Base-by-base conservation (phyloP, 2,113 vertebrate species). In the Charadrius vociferus region DNA sequence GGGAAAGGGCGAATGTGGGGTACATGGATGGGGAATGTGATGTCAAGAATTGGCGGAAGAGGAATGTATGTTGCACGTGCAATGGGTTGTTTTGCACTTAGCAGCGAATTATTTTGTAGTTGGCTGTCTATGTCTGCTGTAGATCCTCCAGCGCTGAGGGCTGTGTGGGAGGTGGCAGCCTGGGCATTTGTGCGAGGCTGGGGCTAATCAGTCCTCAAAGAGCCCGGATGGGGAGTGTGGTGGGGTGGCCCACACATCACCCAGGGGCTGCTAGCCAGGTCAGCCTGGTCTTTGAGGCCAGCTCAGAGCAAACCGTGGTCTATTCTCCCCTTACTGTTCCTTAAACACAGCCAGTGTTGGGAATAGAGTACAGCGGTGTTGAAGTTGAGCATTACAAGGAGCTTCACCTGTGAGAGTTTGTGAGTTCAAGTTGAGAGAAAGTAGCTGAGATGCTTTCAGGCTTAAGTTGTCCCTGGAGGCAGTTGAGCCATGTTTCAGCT, bases 1-100 rank as follows among this genome's bases (percentile, higher is more conserved):
- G 30, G 50, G 30, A 50, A 22, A 45, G 27, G 21, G 22, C 4
- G 3, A 27, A 29, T 0, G 0, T 0, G 0, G 14, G n/a, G 12
- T 68, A 2, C 0, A 0, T 0, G 4, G 10, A 2, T 49, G 62
- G 52, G 43, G 56, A 85, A 14, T 3, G 4, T 0, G 1, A 7
- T 70, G 36, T 19, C 0, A 3, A 85, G 81, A 68, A 19, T 43
- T 34, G 43, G 13, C 1, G 7, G 32, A 70, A 74, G 21, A 63
- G 43, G 63, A 68, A 9, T 30, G 27, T 32, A 18, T 6, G 1
- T 58, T 53, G 45, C 4, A 3, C 1, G 2, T 9, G 47, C 53
- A 17, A 24, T 49, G 30, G 5, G 20, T 68, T 3, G 10, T 47
- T 90, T 78, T 20, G 12, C 12, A 12, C 47, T n/a, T 81, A 1